Evolutionary conservation across 2,888 invertebrate species (phyloP), one percentile per base, ranked within the genome.

Genomic region (Gastrophysa polygoni): DNA sequence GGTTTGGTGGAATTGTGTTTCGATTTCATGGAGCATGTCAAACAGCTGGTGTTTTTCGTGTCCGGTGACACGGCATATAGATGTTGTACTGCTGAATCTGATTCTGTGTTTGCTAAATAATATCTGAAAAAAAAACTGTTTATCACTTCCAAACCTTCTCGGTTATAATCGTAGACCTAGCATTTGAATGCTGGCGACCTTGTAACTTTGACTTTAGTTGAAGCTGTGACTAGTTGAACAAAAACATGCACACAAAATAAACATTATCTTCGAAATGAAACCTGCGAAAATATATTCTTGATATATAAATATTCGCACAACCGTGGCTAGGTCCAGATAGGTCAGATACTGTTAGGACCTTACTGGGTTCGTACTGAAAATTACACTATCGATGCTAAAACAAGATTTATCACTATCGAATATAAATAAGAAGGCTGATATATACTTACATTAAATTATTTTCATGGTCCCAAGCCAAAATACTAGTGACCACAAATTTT

Each of bases 21-120:
- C n/a, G 85, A 83, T 20, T 79, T 80, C 48, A 88, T 79, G 38
- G 83, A 82, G 81, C 97, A 97, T 0, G 95, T 91, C 74, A 96
- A 84, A 80, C 96, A 97, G 57, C 85, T 82, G 67, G 85, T 80
- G 72, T 80, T 73, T 57, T 75, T 75, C 4, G 83, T 81, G n/a
- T 83, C 80, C 0, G 85, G 82, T 64, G 88, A 86, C 6, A 93
- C 85, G 7, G 89, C 86, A 83, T 91, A 96, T 44, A 97, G 82
- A 80, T 96, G 96, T 74, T 91, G 88, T 57, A 90, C 88, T 3
- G 91, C 88, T 0, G 95, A 89, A 77, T 92, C 90, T 10, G 85
- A 83, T 67, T 87, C 89, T 5, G 87, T 87, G 29, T 92, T 95
- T 0, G 94, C 94, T 71, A 90, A 86, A 82, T 92, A 98, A 84